phyloP scores from a whole-genome alignment of 1,140 invertebrate genomes.

The Zophobas morio region DNA sequence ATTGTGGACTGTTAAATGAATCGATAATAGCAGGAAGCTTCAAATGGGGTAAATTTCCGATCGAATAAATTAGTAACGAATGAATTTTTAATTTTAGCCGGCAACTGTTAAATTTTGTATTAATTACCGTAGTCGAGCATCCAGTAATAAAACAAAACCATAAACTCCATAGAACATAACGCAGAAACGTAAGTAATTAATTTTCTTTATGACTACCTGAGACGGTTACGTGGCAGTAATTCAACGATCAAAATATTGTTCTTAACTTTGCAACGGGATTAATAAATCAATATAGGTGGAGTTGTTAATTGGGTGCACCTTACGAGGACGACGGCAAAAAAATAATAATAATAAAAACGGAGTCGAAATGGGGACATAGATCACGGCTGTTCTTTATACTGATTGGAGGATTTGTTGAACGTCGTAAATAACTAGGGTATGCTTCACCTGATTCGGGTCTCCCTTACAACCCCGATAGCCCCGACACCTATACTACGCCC shows the following conservation, averaged over 20 bases:
- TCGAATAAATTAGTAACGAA: neutral
- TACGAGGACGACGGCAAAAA: slow-evolving; percentile 14
- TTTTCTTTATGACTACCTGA: slow-evolving; percentile 33
- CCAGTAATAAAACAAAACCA: slow-evolving; percentile 39
- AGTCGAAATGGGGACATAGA: slow-evolving; percentile 41
- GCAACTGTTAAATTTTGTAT: slow-evolving; percentile 14
- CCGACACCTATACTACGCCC: slow-evolving; percentile 51
- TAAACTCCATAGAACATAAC: slow-evolving; percentile 32
- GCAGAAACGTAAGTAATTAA: slow-evolving; percentile 36
- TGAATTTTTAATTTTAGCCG: neutral
- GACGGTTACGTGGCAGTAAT: slow-evolving; percentile 32
- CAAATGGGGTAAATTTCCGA: too few relatives aligned
- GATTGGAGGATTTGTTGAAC: slow-evolving; percentile 55
- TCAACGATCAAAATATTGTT: slow-evolving; percentile 28
- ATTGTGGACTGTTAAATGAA: too few relatives aligned
- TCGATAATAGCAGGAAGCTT: too few relatives aligned
- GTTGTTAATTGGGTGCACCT: slow-evolving; percentile 13
- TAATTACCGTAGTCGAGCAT: slow-evolving; percentile 21
- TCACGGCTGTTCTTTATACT: slow-evolving; percentile 52
- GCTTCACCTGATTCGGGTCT: slow-evolving; percentile 52
- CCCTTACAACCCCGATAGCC: slow-evolving; percentile 50
- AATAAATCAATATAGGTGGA: slow-evolving; percentile 12
- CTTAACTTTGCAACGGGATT: neutral
- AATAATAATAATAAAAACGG: slow-evolving; percentile 36
- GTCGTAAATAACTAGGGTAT: slow-evolving; percentile 55